A percentile compares a stretch with the other conserved stretches of the same genome.
Evolutionary conservation across 2,888 invertebrate species (phyloP).

Genomic region (Limnephilus rhombicus): DNA sequence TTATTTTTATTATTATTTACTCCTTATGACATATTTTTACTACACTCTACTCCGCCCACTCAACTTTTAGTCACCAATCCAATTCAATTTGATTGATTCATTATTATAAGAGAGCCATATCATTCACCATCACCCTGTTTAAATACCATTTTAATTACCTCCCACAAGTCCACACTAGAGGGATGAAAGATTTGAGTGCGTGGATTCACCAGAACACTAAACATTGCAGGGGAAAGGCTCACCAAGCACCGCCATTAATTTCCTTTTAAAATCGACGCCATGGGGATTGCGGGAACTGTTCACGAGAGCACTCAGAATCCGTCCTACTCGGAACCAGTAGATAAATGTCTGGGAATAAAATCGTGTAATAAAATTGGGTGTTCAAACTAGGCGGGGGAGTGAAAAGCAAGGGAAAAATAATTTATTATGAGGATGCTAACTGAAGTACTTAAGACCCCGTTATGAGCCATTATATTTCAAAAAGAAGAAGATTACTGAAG

Average conservation of each 20-base stretch:
- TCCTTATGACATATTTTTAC: too few species aligned
- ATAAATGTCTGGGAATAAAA: neutral
- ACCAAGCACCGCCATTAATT: neutral
- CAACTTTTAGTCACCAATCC: neutral
- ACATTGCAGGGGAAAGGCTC: neutral
- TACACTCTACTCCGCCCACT: too few species aligned
- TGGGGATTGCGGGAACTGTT: neutral
- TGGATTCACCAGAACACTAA: neutral
- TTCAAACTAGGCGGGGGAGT: neutral
- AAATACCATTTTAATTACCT: neutral
- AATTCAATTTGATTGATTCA: neutral
- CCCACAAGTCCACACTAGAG: neutral
- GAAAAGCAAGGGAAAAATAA: neutral
- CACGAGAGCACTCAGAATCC: neutral
- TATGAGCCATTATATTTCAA: too few species aligned
- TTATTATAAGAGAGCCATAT: neutral
- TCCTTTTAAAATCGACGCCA: conserved; percentile 1
- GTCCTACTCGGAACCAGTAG: neutral
- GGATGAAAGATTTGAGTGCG: neutral
- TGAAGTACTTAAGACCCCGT: too few species aligned
- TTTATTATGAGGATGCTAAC: neutral
- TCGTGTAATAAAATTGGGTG: neutral
- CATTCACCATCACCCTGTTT: neutral
- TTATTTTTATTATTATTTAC: too few species aligned
- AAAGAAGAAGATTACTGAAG: too few species aligned